Evolutionary conservation across 1,140 invertebrate species (phyloP).

Genomic region (Anoplophora glabripennis): DNA sequence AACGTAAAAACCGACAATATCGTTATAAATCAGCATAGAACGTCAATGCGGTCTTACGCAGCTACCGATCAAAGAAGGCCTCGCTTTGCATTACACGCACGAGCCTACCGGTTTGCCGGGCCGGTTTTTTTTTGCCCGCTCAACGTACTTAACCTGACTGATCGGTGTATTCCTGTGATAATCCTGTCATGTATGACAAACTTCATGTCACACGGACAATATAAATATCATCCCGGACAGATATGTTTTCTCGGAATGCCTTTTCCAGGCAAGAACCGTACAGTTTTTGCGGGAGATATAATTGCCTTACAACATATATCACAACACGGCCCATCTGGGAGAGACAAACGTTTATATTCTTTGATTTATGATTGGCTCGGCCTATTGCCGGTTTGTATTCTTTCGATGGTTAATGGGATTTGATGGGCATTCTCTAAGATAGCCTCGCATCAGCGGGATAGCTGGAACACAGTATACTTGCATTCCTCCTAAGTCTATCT

Average conservation of each 20-base stretch:
- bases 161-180: constrained; percentile 19
- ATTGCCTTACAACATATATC: constrained; percentile 15
- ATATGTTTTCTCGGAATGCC: constrained; percentile 20
- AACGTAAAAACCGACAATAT: background rate
- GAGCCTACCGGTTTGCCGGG: constrained; percentile 14
- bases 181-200: constrained; percentile 27
- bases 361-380: no score
- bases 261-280: constrained; percentile 4
- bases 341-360: background rate
- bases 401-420: no score
- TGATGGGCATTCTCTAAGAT: no score
- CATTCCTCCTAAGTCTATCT: no score
- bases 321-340: constrained; percentile 1
- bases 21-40: constrained; percentile 4
- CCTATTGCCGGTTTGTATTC: no score
- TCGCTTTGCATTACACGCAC: constrained; percentile 16
- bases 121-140: constrained; percentile 12
- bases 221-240: constrained; percentile 22
- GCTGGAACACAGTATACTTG: no score
- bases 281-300: constrained; percentile 14
- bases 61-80: constrained; percentile 10
- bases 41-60: background rate
- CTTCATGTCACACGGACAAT: constrained; percentile 15
- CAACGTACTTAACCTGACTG: constrained; percentile 18
- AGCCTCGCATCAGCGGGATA: no score